Base-by-base conservation (phyloP, 2,888 invertebrate genomes). In the Zaprionus lineosus region DNA sequence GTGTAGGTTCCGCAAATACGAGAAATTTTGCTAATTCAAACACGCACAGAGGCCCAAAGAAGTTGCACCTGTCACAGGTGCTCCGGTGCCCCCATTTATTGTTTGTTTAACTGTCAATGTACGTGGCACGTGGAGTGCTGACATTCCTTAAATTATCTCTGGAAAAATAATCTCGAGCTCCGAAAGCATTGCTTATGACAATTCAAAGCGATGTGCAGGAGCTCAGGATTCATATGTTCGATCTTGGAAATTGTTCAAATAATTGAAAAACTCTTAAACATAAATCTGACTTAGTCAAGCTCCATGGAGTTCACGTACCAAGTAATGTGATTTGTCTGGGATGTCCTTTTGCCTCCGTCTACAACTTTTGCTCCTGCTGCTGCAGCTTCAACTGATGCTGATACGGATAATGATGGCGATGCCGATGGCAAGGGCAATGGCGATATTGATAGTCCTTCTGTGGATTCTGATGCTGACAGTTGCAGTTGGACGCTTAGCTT, bases 41-140 rank as follows among this genome's bases (percentile, higher is more conserved):
- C 83, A 75, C 79, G 84, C 77, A 62, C 81, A 68, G 39, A 72
- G 52, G 57, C 59, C 68, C 21, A 47, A 56, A 39, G 12, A 57
- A 43, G 56, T 37, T 43, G 37, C 73, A 83, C 68, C 81, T 84
- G 73, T 51, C 63, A 16, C 46, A 56, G 47, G 56, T 14, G 11
- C 29, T 62, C n/a, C n/a, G n/a, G n/a, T n/a, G 29, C 40, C 21
- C 53, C 16, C 51, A 33, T 52, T 29, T 14, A 41, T 59, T 74
- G 56, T 71, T 69, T 69, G 55, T 51, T 21, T 16, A 3, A 7
- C 9, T 48, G 19, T 6, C 16, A 21, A 31, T 31, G 31, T 31
- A 31, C 14, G 31, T 31, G 41, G 6, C 6, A 21, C 39, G 6
- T 19, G 33, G 7, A 34, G 19, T 29, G 41, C 3, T 21, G 21